phyloP scores from a whole-genome alignment of 2,113 vertebrate species.

The Coregonus clupeaformis region DNA sequence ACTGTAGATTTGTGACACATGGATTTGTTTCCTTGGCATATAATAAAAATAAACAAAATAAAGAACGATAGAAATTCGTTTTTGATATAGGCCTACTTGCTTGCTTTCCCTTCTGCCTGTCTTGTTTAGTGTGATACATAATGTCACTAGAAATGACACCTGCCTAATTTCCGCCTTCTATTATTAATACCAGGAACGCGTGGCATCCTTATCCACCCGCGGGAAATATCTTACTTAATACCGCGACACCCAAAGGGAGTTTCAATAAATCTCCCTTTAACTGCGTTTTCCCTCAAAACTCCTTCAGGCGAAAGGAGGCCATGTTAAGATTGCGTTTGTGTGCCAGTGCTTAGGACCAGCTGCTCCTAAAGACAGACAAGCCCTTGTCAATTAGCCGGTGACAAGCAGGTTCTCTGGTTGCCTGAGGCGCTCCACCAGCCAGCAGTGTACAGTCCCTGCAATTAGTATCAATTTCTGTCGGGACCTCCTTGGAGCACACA shows the following conservation, averaged over 20 bases:
- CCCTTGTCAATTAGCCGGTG: slow-evolving; percentile 99
- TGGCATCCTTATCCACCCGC: slow-evolving; percentile 74
- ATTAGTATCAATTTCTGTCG: slow-evolving; percentile 96
- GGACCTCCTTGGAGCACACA: slow-evolving; percentile 89
- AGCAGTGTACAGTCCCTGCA: slow-evolving; percentile 91
- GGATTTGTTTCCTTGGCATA: neutral
- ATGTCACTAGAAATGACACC: slow-evolving; percentile 81
- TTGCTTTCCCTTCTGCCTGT: slow-evolving; percentile 21
- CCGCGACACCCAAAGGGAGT: slow-evolving; percentile 84
- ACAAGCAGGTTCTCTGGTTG: slow-evolving; percentile 90
- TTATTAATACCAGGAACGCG: slow-evolving; percentile 82
- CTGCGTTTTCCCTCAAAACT: slow-evolving; percentile 83
- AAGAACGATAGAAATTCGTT: slow-evolving; percentile 33
- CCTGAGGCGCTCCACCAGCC: slow-evolving; percentile 85
- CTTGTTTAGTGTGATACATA: too few species aligned
- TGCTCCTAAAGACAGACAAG: slow-evolving; percentile 99
- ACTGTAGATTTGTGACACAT: neutral
- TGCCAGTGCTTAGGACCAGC: slow-evolving; percentile 95
- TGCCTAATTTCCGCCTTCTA: slow-evolving; percentile 85
- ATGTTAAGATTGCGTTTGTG: slow-evolving; percentile 95
- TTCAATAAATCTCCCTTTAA: slow-evolving; percentile 99
- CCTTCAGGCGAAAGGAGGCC: slow-evolving; percentile 87
- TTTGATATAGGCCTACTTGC: slow-evolving; percentile 17
- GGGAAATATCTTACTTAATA: slow-evolving; percentile 83
- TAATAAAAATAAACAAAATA: slow-evolving; percentile 20